Percentiles rank a stretch among this genome's conserved stretches.
Conservation (phyloP, 2,797 vertebrate genomes). For the Falco rusticolus region DNA sequence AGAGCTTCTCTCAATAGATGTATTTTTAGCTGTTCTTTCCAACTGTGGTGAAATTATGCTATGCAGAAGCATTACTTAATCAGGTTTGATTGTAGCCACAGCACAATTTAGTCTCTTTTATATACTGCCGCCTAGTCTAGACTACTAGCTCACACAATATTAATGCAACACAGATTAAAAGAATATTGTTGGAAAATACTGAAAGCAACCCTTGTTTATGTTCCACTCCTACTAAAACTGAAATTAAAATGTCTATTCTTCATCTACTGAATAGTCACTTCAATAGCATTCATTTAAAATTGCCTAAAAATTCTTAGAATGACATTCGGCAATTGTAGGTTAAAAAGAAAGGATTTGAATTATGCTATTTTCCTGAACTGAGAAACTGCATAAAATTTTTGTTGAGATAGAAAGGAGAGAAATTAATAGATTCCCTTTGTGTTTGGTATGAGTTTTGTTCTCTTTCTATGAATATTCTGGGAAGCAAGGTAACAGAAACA, state of each 20-base stretch:
- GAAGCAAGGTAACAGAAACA: conserved; percentile 16
- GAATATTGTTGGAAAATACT: conserved; percentile 45
- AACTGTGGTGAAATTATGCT: conserved; percentile 27
- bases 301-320: conserved; percentile 12
- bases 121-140: conserved; percentile 36
- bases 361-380: not conserved
- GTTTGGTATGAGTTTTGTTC: not conserved
- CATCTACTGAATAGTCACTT: conserved; percentile 55
- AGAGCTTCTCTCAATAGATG: not conserved
- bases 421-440: not conserved
- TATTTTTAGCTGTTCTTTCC: conserved; percentile 50
- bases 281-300: conserved; percentile 38
- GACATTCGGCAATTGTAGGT: conserved; percentile 32
- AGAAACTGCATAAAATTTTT: conserved; percentile 4
- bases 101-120: conserved; percentile 33
- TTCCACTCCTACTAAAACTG: conserved; percentile 43
- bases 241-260: conserved; percentile 59
- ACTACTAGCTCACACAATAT: conserved; percentile 46
- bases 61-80: conserved; percentile 50
- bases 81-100: conserved; percentile 60
- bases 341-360: conserved; percentile 18
- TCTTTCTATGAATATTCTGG: not conserved
- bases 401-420: not conserved
- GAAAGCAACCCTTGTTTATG: conserved; percentile 44
- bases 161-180: conserved; percentile 55